These are phyloP conservation scores for Volucella zonaria DNA, from an alignment of 2,888 invertebrate species.

Conservation along the genomic window DNA sequence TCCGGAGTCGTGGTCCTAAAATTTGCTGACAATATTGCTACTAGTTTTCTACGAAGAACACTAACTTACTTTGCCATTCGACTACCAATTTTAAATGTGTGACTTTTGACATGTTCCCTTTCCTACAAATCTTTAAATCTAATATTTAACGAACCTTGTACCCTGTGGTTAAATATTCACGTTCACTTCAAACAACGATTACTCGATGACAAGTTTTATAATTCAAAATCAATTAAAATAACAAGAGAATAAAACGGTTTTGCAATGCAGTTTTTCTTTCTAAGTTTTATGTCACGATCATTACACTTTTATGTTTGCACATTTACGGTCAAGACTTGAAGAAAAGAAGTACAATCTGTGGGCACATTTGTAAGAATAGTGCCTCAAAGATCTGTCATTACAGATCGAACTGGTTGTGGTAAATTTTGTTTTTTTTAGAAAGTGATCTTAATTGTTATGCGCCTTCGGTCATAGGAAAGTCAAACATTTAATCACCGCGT, in stretches of 20 bases:
- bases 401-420: conserved; percentile 35
- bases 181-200: background rate
- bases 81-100: too few relatives aligned
- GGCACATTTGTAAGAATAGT: conserved; percentile 23
- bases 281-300: conserved; percentile 41
- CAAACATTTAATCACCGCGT: conserved; percentile 34
- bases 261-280: conserved; percentile 15
- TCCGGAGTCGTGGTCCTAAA: too few relatives aligned
- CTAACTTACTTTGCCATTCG: too few relatives aligned
- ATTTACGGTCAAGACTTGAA: conserved; percentile 8
- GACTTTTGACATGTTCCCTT: too few relatives aligned
- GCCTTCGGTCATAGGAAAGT: conserved; percentile 64
- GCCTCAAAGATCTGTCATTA: conserved; percentile 40
- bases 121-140: too few relatives aligned
- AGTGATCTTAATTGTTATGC: conserved; percentile 66
- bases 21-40: too few relatives aligned
- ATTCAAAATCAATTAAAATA: conserved; percentile 56
- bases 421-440: conserved; percentile 52
- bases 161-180: background rate
- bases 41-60: too few relatives aligned
- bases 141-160: too few relatives aligned
- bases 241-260: background rate
- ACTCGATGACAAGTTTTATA: conserved; percentile 26
- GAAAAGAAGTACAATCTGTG: background rate
- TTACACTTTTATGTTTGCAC: conserved; percentile 40